A percentile compares a stretch with the other conserved stretches of the same genome.
Evolutionary conservation across 2,113 vertebrate genomes (phyloP).

Genomic region (Tupaia tana): DNA sequence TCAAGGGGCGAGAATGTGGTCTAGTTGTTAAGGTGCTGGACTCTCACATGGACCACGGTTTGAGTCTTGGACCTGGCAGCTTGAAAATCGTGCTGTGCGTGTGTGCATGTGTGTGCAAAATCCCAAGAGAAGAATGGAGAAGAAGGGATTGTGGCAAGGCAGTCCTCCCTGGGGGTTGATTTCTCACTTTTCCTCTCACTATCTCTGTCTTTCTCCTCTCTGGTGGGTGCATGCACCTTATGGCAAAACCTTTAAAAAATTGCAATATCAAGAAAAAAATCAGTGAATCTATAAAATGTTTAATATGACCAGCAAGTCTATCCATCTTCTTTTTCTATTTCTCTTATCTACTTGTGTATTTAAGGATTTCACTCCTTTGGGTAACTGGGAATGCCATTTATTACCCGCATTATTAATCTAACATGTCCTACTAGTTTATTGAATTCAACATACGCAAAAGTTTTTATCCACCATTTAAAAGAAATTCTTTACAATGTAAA

Average conservation of each 20-base stretch:
- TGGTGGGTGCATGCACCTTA: too few relatives aligned
- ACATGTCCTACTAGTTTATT: not conserved
- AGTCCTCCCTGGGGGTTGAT: too few relatives aligned
- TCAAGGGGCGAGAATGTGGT: not conserved
- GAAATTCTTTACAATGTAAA: not conserved
- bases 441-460: not conserved
- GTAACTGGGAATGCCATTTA: not conserved
- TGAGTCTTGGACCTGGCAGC: too few relatives aligned
- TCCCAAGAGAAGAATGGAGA: too few relatives aligned
- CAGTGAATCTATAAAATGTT: not conserved
- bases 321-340: not conserved
- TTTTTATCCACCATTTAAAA: not conserved
- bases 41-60: too few relatives aligned
- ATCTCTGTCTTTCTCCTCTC: too few relatives aligned
- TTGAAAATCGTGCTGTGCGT: too few relatives aligned
- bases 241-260: not conserved
- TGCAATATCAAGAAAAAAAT: not conserved
- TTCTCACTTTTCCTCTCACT: too few relatives aligned
- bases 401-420: not conserved
- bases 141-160: too few relatives aligned
- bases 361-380: not conserved
- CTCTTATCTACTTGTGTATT: not conserved
- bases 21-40: too few relatives aligned
- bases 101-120: too few relatives aligned
- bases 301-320: not conserved